Conservation (phyloP, 2,797 vertebrate species). For the Stomatorhinus walkeri region DNA sequence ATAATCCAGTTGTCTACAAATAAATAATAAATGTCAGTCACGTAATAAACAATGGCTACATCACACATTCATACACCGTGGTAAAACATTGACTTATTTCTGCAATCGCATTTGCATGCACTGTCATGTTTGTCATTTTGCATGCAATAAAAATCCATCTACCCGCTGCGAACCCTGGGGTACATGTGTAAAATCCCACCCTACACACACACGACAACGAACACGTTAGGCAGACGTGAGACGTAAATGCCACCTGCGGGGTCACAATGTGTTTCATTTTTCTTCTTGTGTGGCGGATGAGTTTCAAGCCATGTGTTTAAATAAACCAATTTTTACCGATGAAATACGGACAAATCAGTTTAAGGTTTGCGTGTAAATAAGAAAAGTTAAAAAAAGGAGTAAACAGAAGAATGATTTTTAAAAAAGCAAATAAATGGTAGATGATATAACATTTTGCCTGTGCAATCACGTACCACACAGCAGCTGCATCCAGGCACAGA, state of each 20-base stretch:
- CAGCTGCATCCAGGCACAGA: slow-evolving; percentile 98
- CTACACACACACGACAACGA: neutral
- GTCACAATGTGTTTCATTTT: neutral
- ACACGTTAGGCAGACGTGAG: neutral
- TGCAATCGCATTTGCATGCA: neutral
- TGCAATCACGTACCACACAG: slow-evolving; percentile 72
- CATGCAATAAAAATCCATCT: neutral
- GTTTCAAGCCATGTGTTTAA: neutral
- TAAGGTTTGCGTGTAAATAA: neutral
- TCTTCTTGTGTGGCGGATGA: neutral
- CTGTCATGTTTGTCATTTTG: neutral
- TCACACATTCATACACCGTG: neutral
- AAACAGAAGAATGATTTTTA: neutral
- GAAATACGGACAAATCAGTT: neutral
- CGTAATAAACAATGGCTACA: neutral
- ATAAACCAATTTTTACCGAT: neutral
- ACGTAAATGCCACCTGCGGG: neutral
- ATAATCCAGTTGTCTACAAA: neutral
- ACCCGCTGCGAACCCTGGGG: neutral
- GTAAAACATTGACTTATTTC: neutral
- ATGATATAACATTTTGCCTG: neutral
- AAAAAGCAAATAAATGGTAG: neutral
- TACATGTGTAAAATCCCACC: neutral
- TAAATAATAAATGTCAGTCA: neutral
- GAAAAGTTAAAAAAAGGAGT: neutral